Conservation (phyloP, 1,140 invertebrate genomes). For the Uloborus diversus region DNA sequence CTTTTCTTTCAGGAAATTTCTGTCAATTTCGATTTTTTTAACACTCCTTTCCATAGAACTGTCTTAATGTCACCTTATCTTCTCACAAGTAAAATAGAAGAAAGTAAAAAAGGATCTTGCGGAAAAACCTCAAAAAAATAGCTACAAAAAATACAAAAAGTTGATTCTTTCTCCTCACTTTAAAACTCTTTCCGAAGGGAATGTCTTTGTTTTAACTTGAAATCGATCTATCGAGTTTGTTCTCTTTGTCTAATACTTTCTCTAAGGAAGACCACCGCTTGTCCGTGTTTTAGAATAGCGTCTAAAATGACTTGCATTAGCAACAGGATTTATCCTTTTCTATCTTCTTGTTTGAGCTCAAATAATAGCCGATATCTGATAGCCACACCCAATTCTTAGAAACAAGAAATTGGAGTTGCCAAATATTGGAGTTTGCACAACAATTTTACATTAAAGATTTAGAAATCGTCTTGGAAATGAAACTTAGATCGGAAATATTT, state of each 20-base stretch:
- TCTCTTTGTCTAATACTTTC: constrained; percentile 2
- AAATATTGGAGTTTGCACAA: no score
- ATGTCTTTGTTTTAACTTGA: constrained; percentile 53
- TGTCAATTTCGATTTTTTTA: background rate
- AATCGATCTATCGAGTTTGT: constrained; percentile 48
- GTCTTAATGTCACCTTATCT: constrained; percentile 42
- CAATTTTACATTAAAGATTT: no score
- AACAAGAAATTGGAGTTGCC: no score
- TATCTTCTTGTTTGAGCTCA: no score
- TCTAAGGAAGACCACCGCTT: background rate
- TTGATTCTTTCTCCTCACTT: constrained; percentile 55
- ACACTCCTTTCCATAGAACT: background rate
- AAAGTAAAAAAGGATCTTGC: background rate
- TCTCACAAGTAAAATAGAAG: background rate
- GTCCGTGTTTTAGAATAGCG: background rate
- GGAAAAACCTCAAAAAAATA: constrained; percentile 36
- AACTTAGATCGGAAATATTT: no score
- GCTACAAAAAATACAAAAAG: constrained; percentile 39
- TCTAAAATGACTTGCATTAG: background rate
- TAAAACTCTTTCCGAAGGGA: constrained; percentile 46
- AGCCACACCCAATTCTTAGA: no score
- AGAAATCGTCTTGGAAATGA: no score
- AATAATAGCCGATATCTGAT: no score
- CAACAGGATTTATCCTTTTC: no score
- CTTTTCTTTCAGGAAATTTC: background rate